These are phyloP conservation scores for Platyscapa corneri DNA, from an alignment of 1,140 invertebrate species.

Conservation along the genomic window DNA sequence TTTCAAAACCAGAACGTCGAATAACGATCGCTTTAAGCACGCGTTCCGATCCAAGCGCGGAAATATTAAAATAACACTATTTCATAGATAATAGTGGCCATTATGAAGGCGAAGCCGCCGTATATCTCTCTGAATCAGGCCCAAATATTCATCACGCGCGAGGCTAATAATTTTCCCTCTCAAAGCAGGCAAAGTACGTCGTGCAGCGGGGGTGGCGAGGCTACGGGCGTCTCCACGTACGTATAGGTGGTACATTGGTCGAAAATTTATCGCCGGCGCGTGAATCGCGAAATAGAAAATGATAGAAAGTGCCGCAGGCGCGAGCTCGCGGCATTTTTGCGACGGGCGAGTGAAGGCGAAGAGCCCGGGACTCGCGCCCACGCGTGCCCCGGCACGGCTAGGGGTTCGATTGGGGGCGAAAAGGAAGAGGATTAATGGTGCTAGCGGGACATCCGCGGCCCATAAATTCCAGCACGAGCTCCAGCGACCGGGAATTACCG, in stretches of 20 bases:
- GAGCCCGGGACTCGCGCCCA: background rate
- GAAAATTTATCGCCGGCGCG: conserved; percentile 33
- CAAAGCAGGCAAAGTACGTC: background rate
- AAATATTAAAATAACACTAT: conserved; percentile 12
- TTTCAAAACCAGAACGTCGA: background rate
- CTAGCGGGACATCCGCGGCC: conserved; percentile 71
- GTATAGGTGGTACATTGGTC: background rate
- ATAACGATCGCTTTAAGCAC: background rate
- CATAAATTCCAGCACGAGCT: conserved; percentile 74
- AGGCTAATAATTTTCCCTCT: conserved; percentile 37
- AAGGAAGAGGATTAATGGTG: conserved; percentile 72
- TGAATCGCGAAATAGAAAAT: conserved; percentile 37
- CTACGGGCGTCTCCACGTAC: background rate
- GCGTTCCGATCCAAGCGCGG: background rate
- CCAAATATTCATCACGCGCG: conserved; percentile 39
- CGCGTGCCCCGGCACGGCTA: conserved; percentile 60
- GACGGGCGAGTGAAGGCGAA: no score
- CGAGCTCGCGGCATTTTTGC: no score
- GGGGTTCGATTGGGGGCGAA: conserved; percentile 71
- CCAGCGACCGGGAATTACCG: conserved; percentile 73
- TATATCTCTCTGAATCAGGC: conserved; percentile 8
- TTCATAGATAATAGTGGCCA: background rate
- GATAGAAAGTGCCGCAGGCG: conserved; percentile 21
- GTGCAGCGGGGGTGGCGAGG: background rate
- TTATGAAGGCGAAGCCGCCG: background rate